phyloP scores from a whole-genome alignment of 2,888 invertebrate genomes.

The Aquatica leii region DNA sequence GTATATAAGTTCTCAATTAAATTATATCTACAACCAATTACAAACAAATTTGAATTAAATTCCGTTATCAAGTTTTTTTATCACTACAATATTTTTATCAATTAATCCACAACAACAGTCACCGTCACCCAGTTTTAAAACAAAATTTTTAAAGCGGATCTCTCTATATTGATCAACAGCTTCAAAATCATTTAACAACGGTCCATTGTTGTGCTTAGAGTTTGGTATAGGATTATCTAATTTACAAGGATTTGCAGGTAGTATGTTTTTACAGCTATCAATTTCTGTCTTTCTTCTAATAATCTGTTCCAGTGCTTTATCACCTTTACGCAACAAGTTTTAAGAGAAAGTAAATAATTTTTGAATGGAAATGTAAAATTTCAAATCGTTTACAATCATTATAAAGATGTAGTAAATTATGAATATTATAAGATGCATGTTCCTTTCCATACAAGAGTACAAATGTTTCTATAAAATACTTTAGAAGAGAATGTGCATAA shows the following conservation, averaged over 20 bases:
- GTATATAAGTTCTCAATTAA: neutral
- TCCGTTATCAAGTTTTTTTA: neutral
- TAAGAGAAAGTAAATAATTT: conserved; percentile 15
- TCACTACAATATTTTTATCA: conserved; percentile 6
- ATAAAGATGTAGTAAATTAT: conserved; percentile 20
- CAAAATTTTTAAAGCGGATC: conserved; percentile 4
- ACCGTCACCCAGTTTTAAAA: neutral
- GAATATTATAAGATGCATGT: conserved; percentile 20
- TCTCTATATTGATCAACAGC: conserved; percentile 6
- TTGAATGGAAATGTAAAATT: conserved; percentile 17
- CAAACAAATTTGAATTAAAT: neutral
- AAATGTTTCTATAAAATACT: conserved; percentile 20
- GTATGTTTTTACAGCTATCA: neutral
- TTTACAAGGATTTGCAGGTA: neutral
- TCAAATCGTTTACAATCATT: conserved; percentile 23
- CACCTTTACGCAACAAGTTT: neutral
- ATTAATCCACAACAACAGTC: conserved; percentile 10
- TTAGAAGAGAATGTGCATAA: conserved; percentile 18
- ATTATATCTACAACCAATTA: conserved; percentile 11
- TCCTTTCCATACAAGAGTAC: conserved; percentile 15
- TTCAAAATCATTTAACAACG: neutral
- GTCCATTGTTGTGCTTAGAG: neutral
- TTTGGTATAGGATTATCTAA: neutral
- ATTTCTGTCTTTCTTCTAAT: conserved; percentile 7
- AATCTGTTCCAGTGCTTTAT: neutral